Percentiles rank a stretch among this genome's conserved stretches.
phyloP scores from a whole-genome alignment of 1,140 invertebrate genomes.

The Monomorium pharaonis region DNA sequence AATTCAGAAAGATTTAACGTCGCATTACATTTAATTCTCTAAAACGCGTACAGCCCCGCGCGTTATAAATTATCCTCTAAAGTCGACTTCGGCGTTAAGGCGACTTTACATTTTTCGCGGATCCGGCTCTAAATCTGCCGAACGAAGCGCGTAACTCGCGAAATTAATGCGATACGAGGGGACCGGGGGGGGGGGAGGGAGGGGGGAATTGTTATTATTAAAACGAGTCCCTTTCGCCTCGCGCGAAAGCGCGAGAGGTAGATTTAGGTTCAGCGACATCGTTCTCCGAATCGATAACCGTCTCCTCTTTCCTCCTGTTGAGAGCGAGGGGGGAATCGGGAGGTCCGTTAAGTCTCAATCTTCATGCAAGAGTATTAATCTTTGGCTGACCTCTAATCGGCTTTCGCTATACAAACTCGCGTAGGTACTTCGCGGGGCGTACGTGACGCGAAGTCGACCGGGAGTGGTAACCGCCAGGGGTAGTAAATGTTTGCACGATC shows the following conservation, averaged over 20 bases:
- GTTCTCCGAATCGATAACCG: neutral
- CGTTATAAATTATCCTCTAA: constrained; percentile 45
- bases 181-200: too few relatives aligned
- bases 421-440: neutral
- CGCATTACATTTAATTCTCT: constrained; percentile 40
- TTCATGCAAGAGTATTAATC: constrained; percentile 41
- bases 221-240: constrained; percentile 1
- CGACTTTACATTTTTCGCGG: constrained; percentile 34
- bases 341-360: constrained; percentile 11
- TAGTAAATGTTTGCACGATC: constrained; percentile 60
- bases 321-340: neutral
- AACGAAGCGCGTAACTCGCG: constrained; percentile 26
- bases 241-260: neutral
- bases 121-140: constrained; percentile 36
- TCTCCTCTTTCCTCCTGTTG: neutral
- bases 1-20: constrained; percentile 31
- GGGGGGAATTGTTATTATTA: too few relatives aligned
- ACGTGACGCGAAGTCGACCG: neutral
- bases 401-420: constrained; percentile 13
- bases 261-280: too few relatives aligned
- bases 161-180: constrained; percentile 33
- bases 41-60: constrained; percentile 3
- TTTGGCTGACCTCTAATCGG: constrained; percentile 30
- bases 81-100: constrained; percentile 29
- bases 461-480: neutral